Percentiles rank a stretch among this genome's conserved stretches.
Evolutionary conservation across 1,140 invertebrate species (phyloP).

Genomic region (Oedothorax gibbosus): DNA sequence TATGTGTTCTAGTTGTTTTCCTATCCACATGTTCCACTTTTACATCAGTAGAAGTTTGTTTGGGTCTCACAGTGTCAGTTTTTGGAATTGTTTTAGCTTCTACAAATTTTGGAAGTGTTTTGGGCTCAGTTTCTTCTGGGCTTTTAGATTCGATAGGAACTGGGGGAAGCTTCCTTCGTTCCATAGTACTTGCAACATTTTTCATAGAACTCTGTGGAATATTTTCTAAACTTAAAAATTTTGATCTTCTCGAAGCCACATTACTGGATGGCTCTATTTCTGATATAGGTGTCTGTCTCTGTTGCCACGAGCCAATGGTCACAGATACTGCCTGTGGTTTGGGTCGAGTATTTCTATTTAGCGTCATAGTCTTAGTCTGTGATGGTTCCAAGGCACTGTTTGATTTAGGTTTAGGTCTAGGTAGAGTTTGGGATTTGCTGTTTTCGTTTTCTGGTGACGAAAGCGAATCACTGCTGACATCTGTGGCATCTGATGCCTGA

Average conservation of each 20-base stretch:
- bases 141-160: conserved; percentile 40
- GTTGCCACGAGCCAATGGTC: conserved; percentile 55
- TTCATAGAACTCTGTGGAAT: conserved; percentile 34
- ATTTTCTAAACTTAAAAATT: conserved; percentile 54
- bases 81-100: conserved; percentile 31
- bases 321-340: conserved; percentile 50
- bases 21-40: background rate
- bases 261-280: conserved; percentile 40
- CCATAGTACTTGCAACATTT: conserved; percentile 16
- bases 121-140: background rate
- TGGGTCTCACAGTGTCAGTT: background rate
- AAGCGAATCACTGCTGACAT: conserved; percentile 28
- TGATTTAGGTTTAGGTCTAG: conserved; percentile 47
- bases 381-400: conserved; percentile 39
- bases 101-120: conserved; percentile 19
- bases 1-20: background rate
- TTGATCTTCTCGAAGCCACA: conserved; percentile 58
- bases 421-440: conserved; percentile 52
- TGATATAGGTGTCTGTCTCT: conserved; percentile 10
- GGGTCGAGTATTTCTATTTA: conserved; percentile 27
- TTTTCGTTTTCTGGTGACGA: conserved; percentile 47
- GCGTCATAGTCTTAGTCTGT: conserved; percentile 38
- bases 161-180: conserved; percentile 52
- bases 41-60: background rate
- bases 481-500: conserved; percentile 29